These are phyloP conservation scores for Hyles euphorbiae DNA, from an alignment of 1,140 invertebrate species.

Conservation along the genomic window DNA sequence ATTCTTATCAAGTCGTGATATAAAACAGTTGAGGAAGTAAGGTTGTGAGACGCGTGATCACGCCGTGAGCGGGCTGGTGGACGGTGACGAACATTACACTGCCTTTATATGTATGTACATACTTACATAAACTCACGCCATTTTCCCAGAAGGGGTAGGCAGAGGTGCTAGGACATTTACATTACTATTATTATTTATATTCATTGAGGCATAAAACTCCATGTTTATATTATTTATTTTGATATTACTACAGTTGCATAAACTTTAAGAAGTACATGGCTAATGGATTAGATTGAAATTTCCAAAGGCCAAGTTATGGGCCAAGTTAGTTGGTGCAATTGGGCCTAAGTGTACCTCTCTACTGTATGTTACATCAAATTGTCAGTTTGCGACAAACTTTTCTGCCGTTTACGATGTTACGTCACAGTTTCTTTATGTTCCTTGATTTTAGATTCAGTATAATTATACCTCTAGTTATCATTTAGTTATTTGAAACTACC, in stretches of 20 bases:
- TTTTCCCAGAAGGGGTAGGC: background rate
- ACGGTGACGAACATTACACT: too few species aligned
- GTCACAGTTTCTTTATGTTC: too few species aligned
- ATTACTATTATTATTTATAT: background rate
- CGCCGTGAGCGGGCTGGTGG: too few species aligned
- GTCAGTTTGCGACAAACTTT: too few species aligned
- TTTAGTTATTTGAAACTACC: too few species aligned
- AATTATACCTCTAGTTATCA: too few species aligned
- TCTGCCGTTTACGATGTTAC: too few species aligned
- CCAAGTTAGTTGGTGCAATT: background rate
- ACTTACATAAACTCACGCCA: background rate
- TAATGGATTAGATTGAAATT: background rate
- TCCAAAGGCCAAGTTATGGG: background rate
- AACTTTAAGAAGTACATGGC: too few species aligned
- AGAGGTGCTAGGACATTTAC: background rate
- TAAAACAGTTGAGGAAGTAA: conserved; percentile 29
- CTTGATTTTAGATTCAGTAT: too few species aligned
- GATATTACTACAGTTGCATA: background rate
- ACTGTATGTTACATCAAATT: background rate
- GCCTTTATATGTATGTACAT: too few species aligned
- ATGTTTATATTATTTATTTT: background rate
- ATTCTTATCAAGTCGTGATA: conserved; percentile 25
- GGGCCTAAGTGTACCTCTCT: background rate
- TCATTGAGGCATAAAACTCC: background rate
- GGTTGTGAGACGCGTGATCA: conserved; percentile 20